These are phyloP conservation scores for Nothura maculosa DNA, from an alignment of 2,797 vertebrate species.

Conservation along the genomic window DNA sequence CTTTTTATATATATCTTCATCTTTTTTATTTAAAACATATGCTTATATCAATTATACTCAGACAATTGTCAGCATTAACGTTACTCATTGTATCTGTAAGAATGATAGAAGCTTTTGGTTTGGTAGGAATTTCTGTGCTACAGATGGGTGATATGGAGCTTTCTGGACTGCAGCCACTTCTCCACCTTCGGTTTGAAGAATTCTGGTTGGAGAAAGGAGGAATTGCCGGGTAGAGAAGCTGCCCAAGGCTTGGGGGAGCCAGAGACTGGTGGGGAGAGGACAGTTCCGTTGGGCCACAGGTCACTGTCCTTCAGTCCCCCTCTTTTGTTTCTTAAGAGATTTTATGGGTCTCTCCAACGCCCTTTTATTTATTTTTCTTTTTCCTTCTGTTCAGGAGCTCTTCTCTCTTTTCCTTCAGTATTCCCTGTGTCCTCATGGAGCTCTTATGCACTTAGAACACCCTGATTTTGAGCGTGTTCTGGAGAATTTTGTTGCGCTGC, in stretches of 20 bases:
- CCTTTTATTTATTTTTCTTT: not conserved
- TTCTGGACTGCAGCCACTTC: not conserved
- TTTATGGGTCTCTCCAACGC: not conserved
- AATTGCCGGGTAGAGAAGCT: not conserved
- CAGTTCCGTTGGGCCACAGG: not conserved
- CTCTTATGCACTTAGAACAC: not conserved
- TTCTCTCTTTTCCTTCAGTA: not conserved
- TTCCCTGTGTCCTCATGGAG: not conserved
- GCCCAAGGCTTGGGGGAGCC: not conserved
- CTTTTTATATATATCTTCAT: not conserved
- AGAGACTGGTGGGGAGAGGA: not conserved
- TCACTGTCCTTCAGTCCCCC: not conserved
- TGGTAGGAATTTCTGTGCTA: not conserved
- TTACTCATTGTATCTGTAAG: not conserved
- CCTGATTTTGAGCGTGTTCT: conserved; percentile 12
- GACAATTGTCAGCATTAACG: not conserved
- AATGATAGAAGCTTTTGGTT: not conserved
- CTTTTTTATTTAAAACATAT: not conserved
- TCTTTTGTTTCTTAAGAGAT: not conserved
- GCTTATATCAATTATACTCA: not conserved
- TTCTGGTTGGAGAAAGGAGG: conserved; percentile 3
- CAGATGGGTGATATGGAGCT: not conserved
- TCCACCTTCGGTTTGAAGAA: conserved; percentile 1
- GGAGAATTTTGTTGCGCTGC: not conserved
- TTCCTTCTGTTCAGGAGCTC: not conserved